Base-by-base conservation (phyloP, 2,113 vertebrate genomes). In the Corapipo altera region DNA sequence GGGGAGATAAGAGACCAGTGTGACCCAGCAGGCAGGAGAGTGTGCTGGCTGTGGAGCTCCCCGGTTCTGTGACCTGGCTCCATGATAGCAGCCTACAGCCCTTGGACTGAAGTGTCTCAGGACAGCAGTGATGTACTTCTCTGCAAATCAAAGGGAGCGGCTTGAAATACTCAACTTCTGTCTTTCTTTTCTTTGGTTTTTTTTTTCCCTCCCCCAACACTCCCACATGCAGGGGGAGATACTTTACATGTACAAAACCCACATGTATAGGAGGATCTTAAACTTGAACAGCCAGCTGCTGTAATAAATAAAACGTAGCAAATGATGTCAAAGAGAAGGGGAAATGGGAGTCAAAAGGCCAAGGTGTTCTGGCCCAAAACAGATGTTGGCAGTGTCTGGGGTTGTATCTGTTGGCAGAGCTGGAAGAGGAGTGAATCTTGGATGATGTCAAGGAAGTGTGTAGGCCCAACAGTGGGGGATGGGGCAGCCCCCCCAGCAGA, bases 71-170 rank as follows among this genome's bases (percentile, higher is more conserved):
- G 7, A 7, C 12, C 76, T 30, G 64, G 27, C 58, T 72, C 49
- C 2, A 0, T 0, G 2, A 11, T 0, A 1, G 22, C 85, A 41
- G 37, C 1, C 0, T 30, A 3, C 32, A 46, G 85, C 75, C 52
- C 62, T 49, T 28, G 73, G 26, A 15, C 66, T 0, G 0, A 13
- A 55, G 48, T 2, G 2, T 32, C 43, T 57, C 4, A 1, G 52
- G n/a, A 12, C 43, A 69, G 32, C 59, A 33, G 23, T 5, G 8
- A 20, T 9, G 24, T 48, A 37, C 54, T 82, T 41, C 24, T 57
- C 24, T 82, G 66, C 16, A 79, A 75, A 76, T 54, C 74, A 66
- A 71, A 93, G 77, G 37, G 23, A 92, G 66, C 22, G 27, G 81
- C 62, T 54, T 89, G 32, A 91, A 96, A 79, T 61, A 57, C 41